Conservation (phyloP, 2,888 invertebrate species). For the Nomada ruficornis region DNA sequence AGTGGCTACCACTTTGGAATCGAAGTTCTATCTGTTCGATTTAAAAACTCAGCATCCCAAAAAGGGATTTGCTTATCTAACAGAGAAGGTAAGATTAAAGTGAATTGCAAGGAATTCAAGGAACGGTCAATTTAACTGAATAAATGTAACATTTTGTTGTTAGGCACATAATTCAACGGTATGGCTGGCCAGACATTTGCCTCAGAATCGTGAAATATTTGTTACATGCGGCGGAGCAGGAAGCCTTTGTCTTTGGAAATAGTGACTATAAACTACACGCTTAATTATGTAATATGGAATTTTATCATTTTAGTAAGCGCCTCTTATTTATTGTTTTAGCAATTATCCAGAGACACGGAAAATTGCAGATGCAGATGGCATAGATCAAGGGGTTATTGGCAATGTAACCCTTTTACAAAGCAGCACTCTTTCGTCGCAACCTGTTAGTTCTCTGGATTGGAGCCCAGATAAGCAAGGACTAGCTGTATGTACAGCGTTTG, state of each 20-base stretch:
- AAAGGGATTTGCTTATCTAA: conserved; percentile 91
- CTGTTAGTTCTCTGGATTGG: conserved; percentile 96
- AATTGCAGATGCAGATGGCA: conserved; percentile 89
- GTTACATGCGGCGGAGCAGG: conserved; percentile 96
- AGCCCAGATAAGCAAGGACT: conserved; percentile 95
- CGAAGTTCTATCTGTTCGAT: conserved; percentile 95
- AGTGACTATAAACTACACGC: conserved; percentile 87
- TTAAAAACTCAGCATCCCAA: conserved; percentile 94
- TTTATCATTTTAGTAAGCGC: neutral
- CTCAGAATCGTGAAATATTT: conserved; percentile 97
- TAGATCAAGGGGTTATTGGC: conserved; percentile 91
- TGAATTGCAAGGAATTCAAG: conserved; percentile 87
- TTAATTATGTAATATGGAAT: neutral
- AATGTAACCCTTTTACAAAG: conserved; percentile 91
- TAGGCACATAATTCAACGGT: conserved; percentile 90
- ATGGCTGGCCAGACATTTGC: conserved; percentile 95
- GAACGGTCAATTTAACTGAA: conserved; percentile 38
- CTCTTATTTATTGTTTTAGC: conserved; percentile 81
- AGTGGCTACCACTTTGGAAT: conserved; percentile 95
- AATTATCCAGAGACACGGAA: conserved; percentile 92
- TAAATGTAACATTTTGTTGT: conserved; percentile 27
- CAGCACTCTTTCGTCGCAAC: conserved; percentile 92
- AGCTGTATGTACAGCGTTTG: conserved; percentile 95
- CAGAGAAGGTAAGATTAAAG: conserved; percentile 86
- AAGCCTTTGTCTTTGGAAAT: conserved; percentile 97